A percentile compares a stretch with the other conserved stretches of the same genome.
phyloP scores from a whole-genome alignment of 2,797 vertebrate genomes.

The Oryzias dopingdopingensis region DNA sequence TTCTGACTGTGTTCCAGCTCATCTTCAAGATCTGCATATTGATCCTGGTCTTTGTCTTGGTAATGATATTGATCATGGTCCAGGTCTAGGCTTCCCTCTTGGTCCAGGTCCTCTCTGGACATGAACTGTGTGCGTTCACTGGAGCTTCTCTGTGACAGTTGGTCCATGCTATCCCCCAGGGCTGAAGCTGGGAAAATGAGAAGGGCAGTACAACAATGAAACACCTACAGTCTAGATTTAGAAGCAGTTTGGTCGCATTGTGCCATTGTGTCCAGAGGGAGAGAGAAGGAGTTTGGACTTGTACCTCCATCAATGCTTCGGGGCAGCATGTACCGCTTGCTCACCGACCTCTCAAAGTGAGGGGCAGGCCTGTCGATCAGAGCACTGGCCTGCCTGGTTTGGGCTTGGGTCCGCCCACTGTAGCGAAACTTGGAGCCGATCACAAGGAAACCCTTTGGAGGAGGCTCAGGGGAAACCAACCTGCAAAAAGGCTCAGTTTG shows the following conservation, averaged over 20 bases:
- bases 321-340: slow-evolving; percentile 95
- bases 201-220: slow-evolving; percentile 2
- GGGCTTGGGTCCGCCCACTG: slow-evolving; percentile 95
- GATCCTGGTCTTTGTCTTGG: slow-evolving; percentile 69
- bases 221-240: background rate
- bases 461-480: slow-evolving; percentile 95
- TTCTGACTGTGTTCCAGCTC: slow-evolving; percentile 46
- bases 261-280: background rate
- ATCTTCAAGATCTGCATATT: slow-evolving; percentile 63
- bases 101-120: slow-evolving; percentile 81
- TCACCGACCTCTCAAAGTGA: slow-evolving; percentile 94
- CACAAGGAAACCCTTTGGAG: slow-evolving; percentile 96
- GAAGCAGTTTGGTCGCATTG: slow-evolving; percentile 1
- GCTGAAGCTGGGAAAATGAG: slow-evolving; percentile 78
- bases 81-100: slow-evolving; percentile 77
- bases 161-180: slow-evolving; percentile 88
- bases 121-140: slow-evolving; percentile 76
- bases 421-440: slow-evolving; percentile 99
- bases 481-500: slow-evolving; percentile 63
- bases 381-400: slow-evolving; percentile 94
- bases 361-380: slow-evolving; percentile 95
- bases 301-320: slow-evolving; percentile 95
- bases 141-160: slow-evolving; percentile 77
- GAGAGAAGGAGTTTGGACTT: slow-evolving; percentile 5
- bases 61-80: slow-evolving; percentile 77